These are phyloP conservation scores for Leucania comma DNA, from an alignment of 2,888 invertebrate genomes.

Conservation along the genomic window DNA sequence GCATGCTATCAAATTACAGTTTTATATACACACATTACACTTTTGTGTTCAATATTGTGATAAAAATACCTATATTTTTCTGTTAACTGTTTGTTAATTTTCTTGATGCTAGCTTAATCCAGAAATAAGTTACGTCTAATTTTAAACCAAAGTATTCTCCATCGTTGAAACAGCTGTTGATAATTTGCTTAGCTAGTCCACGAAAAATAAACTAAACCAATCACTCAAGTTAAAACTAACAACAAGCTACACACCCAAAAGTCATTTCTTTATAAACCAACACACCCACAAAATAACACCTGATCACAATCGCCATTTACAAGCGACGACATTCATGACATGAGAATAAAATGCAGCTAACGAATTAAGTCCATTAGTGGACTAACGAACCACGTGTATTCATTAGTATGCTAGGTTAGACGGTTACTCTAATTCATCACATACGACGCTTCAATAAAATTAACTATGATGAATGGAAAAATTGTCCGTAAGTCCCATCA, in stretches of 20 bases:
- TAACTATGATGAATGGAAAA: constrained; percentile 90
- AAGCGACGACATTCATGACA: constrained; percentile 48
- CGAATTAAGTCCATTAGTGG: constrained; percentile 68
- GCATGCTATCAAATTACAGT: too few relatives aligned
- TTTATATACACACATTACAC: too few relatives aligned
- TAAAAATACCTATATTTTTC: too few relatives aligned
- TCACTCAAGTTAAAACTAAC: constrained; percentile 33
- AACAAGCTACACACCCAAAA: constrained; percentile 54
- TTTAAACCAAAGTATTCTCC: too few relatives aligned
- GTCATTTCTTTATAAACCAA: constrained; percentile 42
- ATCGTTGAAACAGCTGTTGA: not conserved
- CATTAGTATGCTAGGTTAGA: constrained; percentile 77
- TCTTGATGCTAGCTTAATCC: too few relatives aligned
- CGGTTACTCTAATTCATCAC: constrained; percentile 81
- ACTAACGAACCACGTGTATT: constrained; percentile 72
- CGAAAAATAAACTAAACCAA: constrained; percentile 38
- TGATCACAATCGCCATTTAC: constrained; percentile 56
- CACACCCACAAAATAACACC: constrained; percentile 47
- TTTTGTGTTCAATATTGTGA: too few relatives aligned
- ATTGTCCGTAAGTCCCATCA: constrained; percentile 82
- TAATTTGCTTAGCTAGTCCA: not conserved
- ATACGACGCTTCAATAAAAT: constrained; percentile 87
- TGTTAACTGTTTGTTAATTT: too few relatives aligned
- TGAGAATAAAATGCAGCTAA: constrained; percentile 60
- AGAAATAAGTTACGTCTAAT: not conserved